These are phyloP conservation scores for Menidia menidia DNA, from an alignment of 2,797 vertebrate genomes.

Conservation along the genomic window DNA sequence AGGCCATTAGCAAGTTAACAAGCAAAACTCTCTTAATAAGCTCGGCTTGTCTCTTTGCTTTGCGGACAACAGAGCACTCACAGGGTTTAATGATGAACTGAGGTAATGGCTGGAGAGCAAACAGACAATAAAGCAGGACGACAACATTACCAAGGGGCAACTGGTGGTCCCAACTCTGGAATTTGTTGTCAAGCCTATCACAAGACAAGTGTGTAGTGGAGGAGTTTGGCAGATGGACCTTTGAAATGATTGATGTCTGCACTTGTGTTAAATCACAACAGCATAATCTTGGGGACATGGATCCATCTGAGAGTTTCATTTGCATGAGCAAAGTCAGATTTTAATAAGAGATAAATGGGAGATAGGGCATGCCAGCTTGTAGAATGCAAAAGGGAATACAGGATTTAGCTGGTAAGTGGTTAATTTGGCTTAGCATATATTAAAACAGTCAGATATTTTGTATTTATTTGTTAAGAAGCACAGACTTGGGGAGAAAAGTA, in stretches of 20 bases:
- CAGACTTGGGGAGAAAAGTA: conserved; percentile 8
- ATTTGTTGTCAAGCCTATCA: conserved; percentile 35
- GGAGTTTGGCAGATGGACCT: conserved; percentile 12
- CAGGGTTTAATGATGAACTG: conserved; percentile 61
- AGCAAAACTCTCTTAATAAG: conserved; percentile 70
- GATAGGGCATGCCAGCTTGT: conserved; percentile 1
- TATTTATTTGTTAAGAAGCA: conserved; percentile 34
- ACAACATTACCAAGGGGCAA: conserved; percentile 8
- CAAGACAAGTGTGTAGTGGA: conserved; percentile 1
- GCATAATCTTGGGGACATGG: conserved; percentile 17
- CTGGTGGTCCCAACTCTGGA: conserved; percentile 39
- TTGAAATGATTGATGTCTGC: conserved; percentile 22
- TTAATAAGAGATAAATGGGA: conserved; percentile 27
- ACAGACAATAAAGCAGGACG: conserved; percentile 31
- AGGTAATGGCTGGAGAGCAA: conserved; percentile 51
- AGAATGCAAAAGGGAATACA: conserved; percentile 4
- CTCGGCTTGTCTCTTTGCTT: conserved; percentile 37
- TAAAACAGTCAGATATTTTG: conserved; percentile 10
- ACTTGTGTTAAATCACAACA: conserved; percentile 26
- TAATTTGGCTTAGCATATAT: conserved; percentile 20
- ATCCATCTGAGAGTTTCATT: conserved; percentile 15
- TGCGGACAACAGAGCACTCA: conserved; percentile 37
- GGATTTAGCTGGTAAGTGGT: conserved; percentile 17
- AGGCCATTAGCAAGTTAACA: conserved; percentile 76
- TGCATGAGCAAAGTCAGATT: conserved; percentile 20